Conservation (phyloP, 2,888 invertebrate genomes). For the Parnassius glacialis region DNA sequence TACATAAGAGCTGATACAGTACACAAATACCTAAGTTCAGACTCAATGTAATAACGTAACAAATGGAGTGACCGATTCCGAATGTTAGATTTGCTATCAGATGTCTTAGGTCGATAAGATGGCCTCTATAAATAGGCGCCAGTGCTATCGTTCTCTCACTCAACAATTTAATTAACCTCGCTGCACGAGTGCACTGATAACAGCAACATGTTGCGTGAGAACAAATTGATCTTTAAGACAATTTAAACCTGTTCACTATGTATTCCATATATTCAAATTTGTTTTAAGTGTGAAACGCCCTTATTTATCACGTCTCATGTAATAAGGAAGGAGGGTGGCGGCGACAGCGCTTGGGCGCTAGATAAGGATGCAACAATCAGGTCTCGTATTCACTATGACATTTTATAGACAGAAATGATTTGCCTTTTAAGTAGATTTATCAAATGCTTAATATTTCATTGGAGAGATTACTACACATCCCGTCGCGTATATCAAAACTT, state of each 20-base stretch:
- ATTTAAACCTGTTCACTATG: conserved; percentile 22
- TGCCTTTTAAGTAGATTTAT: conserved; percentile 21
- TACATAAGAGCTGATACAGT: neutral
- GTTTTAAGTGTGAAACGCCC: conserved; percentile 14
- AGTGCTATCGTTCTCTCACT: conserved; percentile 62
- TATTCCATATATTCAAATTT: conserved; percentile 24
- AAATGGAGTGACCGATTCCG: conserved; percentile 45
- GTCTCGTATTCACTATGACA: conserved; percentile 38
- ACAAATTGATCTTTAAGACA: conserved; percentile 43
- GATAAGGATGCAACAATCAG: conserved; percentile 69
- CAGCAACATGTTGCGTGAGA: conserved; percentile 63
- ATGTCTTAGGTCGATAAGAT: conserved; percentile 66
- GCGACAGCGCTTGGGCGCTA: conserved; percentile 46
- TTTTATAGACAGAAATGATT: conserved; percentile 28
- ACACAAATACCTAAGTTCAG: conserved; percentile 18
- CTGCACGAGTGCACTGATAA: conserved; percentile 65
- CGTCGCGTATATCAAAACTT: no score
- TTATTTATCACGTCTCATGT: conserved; percentile 42
- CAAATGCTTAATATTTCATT: conserved; percentile 5
- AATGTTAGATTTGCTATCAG: conserved; percentile 60
- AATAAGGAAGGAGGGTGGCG: conserved; percentile 75
- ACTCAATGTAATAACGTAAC: conserved; percentile 30
- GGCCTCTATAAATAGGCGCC: conserved; percentile 64
- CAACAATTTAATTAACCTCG: conserved; percentile 76
- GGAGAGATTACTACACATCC: no score